Percentiles rank a stretch among this genome's conserved stretches.
These are phyloP conservation scores for Schizotus pectinicornis DNA, from an alignment of 2,888 invertebrate species.

Conservation along the genomic window DNA sequence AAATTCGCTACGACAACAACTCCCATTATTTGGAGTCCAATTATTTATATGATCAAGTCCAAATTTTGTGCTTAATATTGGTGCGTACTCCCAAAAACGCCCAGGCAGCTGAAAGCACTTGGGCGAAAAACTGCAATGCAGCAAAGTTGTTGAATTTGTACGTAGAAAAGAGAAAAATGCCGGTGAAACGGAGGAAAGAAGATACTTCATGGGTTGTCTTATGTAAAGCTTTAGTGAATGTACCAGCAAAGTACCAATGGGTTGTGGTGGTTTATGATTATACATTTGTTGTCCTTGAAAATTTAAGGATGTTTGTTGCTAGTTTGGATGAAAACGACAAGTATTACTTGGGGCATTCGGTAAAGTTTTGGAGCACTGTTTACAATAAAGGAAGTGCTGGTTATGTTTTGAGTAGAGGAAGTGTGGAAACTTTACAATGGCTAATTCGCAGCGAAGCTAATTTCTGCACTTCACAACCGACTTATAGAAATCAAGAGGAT, in stretches of 20 bases:
- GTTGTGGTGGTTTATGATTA: conserved; percentile 63
- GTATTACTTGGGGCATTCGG: conserved; percentile 64
- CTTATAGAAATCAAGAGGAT: conserved; percentile 65
- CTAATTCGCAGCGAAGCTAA: conserved; percentile 36
- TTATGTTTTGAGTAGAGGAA: conserved; percentile 63
- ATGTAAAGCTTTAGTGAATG: conserved; percentile 44
- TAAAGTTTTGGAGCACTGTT: conserved; percentile 61
- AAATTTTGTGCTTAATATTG: conserved; percentile 60
- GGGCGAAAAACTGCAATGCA: conserved; percentile 53
- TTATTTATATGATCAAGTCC: conserved; percentile 50
- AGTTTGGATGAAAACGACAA: conserved; percentile 55
- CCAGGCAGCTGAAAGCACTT: conserved; percentile 50
- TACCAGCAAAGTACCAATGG: conserved; percentile 58
- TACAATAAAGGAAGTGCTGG: conserved; percentile 65
- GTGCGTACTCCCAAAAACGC: conserved; percentile 57
- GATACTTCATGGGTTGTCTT: conserved; percentile 52
- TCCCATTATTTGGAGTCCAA: conserved; percentile 44
- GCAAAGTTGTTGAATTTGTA: conserved; percentile 41
- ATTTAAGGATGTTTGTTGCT: conserved; percentile 62
- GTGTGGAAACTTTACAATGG: conserved; percentile 54
- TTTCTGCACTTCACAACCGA: conserved; percentile 59
- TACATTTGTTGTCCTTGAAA: conserved; percentile 64
- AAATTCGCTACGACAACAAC: conserved; percentile 42
- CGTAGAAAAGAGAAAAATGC: conserved; percentile 40
- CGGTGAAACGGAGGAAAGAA: conserved; percentile 41